Evolutionary conservation across 2,113 vertebrate genomes (phyloP).

Genomic region (Zeus faber): DNA sequence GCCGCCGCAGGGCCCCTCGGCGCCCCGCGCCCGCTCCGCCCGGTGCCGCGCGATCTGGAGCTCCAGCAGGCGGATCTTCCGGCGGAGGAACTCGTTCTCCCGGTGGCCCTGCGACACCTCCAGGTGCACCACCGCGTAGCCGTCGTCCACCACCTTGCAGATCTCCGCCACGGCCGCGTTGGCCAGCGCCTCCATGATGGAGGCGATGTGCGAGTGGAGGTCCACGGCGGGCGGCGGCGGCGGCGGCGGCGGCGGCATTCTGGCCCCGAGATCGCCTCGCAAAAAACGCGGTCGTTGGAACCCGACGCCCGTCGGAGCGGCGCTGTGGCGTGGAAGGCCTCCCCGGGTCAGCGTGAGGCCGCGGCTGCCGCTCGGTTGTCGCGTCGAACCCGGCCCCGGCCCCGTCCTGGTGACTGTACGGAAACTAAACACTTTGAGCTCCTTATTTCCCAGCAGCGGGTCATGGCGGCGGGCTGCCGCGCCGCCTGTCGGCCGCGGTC

Average conservation of each 20-base stretch:
- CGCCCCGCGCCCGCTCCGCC: constrained; percentile 33
- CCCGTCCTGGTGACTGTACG: background rate
- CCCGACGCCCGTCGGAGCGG: background rate
- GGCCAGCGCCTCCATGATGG: constrained; percentile 67
- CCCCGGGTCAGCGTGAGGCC: background rate
- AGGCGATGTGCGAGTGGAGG: constrained; percentile 63
- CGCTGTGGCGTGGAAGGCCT: background rate
- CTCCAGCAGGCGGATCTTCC: constrained; percentile 55
- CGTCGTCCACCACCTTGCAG: constrained; percentile 63
- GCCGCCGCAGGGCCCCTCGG: constrained; percentile 25
- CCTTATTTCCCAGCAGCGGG: background rate
- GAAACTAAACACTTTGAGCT: background rate
- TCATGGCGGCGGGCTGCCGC: background rate
- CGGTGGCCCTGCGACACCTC: constrained; percentile 56
- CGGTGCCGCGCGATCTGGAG: constrained; percentile 43
- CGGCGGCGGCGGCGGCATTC: no score
- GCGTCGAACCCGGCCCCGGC: background rate
- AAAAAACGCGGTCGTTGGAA: background rate
- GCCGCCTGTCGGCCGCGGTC: background rate
- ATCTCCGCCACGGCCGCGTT: constrained; percentile 66
- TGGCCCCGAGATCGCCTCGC: no score
- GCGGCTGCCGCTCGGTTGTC: background rate
- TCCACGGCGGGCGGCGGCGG: constrained; percentile 41
- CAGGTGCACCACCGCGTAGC: constrained; percentile 48
- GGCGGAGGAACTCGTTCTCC: constrained; percentile 63